Conservation (phyloP, 2,888 invertebrate genomes). For the Listrodromus nycthemerus region DNA sequence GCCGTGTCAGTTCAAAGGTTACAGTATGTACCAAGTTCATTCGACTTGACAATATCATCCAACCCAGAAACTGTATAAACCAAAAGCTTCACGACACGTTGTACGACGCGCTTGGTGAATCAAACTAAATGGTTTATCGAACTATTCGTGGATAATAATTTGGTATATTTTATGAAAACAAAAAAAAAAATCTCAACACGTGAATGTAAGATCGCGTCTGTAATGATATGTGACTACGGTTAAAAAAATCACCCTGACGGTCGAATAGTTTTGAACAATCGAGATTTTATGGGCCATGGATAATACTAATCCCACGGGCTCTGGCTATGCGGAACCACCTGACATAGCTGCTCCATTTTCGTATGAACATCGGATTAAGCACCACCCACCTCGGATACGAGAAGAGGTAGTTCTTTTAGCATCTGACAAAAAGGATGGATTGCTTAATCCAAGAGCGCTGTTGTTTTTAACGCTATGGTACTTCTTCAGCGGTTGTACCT, state of each 20-base stretch:
- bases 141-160: background rate
- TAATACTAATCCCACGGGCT: slow-evolving; percentile 40
- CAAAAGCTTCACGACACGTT: background rate
- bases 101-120: background rate
- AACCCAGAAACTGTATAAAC: background rate
- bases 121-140: background rate
- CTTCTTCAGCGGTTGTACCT: slow-evolving; percentile 91
- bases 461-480: slow-evolving; percentile 90
- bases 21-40: background rate
- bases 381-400: slow-evolving; percentile 69
- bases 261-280: background rate
- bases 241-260: background rate
- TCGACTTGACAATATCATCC: slow-evolving; percentile 4
- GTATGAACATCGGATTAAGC: slow-evolving; percentile 74
- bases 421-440: slow-evolving; percentile 84
- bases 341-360: slow-evolving; percentile 74
- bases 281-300: slow-evolving; percentile 61
- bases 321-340: slow-evolving; percentile 76
- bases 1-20: background rate
- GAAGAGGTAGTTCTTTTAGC: slow-evolving; percentile 77
- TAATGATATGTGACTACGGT: slow-evolving; percentile 25
- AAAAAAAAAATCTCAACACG: background rate
- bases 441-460: slow-evolving; percentile 87
- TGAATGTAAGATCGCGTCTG: slow-evolving; percentile 3
- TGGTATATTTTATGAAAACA: background rate